A percentile compares a stretch with the other conserved stretches of the same genome.
phyloP scores from a whole-genome alignment of 1,140 invertebrate genomes.

The Caenorhabditis inopinata region DNA sequence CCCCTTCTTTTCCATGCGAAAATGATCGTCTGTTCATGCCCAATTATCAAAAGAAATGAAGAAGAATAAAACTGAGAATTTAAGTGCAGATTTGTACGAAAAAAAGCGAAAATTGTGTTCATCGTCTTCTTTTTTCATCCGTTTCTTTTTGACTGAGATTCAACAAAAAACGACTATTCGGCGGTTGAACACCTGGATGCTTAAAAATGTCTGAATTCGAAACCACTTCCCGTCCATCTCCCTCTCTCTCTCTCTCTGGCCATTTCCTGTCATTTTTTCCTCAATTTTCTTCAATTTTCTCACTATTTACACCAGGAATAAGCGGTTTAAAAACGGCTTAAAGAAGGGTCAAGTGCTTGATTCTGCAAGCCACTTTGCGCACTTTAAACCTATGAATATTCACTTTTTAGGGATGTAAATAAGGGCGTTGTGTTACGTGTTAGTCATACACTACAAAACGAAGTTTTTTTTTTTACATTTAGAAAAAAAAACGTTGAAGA shows the following conservation, averaged over 20 bases:
- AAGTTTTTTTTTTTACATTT: not conserved
- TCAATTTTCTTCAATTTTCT: not conserved
- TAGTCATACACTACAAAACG: too few species aligned
- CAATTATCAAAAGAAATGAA: not conserved
- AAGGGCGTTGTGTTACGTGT: not conserved
- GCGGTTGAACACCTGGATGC: too few species aligned
- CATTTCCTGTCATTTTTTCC: too few species aligned
- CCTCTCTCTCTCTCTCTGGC: too few species aligned
- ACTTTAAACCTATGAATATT: not conserved
- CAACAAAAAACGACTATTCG: too few species aligned
- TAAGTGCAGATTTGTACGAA: not conserved
- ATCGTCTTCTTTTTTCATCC: not conserved
- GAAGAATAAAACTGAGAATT: not conserved
- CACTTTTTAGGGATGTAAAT: not conserved
- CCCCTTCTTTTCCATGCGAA: not conserved
- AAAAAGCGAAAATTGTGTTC: too few species aligned
- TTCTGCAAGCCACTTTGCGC: too few species aligned
- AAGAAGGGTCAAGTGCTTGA: constrained; percentile 15
- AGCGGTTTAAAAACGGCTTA: constrained; percentile 27
- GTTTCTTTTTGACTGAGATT: too few species aligned
- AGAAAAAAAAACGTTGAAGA: too few species aligned
- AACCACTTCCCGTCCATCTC: too few species aligned
- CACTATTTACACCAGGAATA: constrained; percentile 8
- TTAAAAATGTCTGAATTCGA: too few species aligned
- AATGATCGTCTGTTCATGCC: not conserved